phyloP scores from a whole-genome alignment of 2,888 invertebrate genomes.

The Trichopoda pennipes region DNA sequence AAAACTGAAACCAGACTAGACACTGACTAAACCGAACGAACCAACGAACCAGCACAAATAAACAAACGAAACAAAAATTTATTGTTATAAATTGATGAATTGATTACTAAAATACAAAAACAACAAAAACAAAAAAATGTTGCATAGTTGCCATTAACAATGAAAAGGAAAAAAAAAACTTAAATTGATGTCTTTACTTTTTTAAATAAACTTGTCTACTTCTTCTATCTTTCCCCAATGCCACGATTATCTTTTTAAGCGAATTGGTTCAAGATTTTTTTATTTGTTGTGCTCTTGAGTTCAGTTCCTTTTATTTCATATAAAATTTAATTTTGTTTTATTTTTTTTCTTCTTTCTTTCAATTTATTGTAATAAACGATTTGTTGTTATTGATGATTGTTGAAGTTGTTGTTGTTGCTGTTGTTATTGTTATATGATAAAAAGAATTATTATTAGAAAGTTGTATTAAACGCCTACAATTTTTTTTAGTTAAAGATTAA shows the following conservation, averaged over 20 bases:
- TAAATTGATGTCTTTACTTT: slow-evolving; percentile 50
- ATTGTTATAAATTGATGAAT: slow-evolving; percentile 66
- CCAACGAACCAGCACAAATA: slow-evolving; percentile 28
- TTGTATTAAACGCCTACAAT: slow-evolving; percentile 62
- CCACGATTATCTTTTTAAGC: slow-evolving; percentile 38
- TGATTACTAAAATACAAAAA: slow-evolving; percentile 54
- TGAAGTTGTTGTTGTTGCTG: neutral
- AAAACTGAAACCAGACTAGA: neutral
- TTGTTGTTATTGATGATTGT: slow-evolving; percentile 12
- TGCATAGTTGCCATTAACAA: slow-evolving; percentile 10
- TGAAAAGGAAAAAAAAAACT: slow-evolving; percentile 6
- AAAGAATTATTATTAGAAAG: slow-evolving; percentile 69
- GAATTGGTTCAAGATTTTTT: slow-evolving; percentile 44
- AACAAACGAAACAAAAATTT: slow-evolving; percentile 37
- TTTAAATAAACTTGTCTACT: slow-evolving; percentile 38
- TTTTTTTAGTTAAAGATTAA: slow-evolving; percentile 10
- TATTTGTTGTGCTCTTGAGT: slow-evolving; percentile 3
- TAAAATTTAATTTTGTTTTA: too few species aligned
- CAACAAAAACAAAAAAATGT: slow-evolving; percentile 1
- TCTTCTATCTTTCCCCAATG: slow-evolving; percentile 35
- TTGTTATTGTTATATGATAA: slow-evolving; percentile 22
- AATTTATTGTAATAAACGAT: slow-evolving; percentile 21
- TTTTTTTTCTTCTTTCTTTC: neutral
- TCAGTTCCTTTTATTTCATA: slow-evolving; percentile 33
- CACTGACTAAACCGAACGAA: neutral